phyloP scores from a whole-genome alignment of 2,888 invertebrate species.

The Archips xylosteana region DNA sequence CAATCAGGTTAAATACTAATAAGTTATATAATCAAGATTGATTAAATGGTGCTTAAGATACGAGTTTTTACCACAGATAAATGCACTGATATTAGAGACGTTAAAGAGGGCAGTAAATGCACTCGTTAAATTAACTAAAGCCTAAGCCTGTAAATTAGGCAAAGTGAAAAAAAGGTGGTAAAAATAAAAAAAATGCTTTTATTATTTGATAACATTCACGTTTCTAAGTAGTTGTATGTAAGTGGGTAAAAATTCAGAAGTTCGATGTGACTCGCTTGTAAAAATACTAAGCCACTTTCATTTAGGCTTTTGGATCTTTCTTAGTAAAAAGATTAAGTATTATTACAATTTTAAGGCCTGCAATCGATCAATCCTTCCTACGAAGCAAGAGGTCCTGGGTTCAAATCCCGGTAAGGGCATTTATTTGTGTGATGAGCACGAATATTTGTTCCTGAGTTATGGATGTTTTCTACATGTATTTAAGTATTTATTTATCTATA shows the following conservation, averaged over 20 bases:
- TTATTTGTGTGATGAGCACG: too few relatives aligned
- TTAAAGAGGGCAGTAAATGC: too few relatives aligned
- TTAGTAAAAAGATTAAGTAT: background rate
- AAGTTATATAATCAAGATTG: too few relatives aligned
- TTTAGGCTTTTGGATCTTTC: background rate
- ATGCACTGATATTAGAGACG: background rate
- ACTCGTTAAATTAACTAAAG: too few relatives aligned
- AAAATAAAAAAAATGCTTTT: background rate
- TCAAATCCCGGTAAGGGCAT: too few relatives aligned
- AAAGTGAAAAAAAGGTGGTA: background rate
- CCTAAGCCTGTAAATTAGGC: too few relatives aligned
- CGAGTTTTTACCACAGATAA: background rate
- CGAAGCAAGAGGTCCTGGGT: too few relatives aligned
- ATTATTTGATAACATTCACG: background rate
- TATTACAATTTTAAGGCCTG: constrained; percentile 1
- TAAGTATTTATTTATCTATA: too few relatives aligned
- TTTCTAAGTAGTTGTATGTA: background rate
- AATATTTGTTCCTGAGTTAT: too few relatives aligned
- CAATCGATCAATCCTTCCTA: constrained; percentile 6
- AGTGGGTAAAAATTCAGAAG: background rate
- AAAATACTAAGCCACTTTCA: constrained; percentile 9
- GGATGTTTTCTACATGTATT: too few relatives aligned
- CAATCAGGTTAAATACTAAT: background rate
- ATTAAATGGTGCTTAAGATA: too few relatives aligned
- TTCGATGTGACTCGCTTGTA: background rate